Evolutionary conservation across 2,113 vertebrate species (phyloP).

Genomic region (Lampris incognitus): DNA sequence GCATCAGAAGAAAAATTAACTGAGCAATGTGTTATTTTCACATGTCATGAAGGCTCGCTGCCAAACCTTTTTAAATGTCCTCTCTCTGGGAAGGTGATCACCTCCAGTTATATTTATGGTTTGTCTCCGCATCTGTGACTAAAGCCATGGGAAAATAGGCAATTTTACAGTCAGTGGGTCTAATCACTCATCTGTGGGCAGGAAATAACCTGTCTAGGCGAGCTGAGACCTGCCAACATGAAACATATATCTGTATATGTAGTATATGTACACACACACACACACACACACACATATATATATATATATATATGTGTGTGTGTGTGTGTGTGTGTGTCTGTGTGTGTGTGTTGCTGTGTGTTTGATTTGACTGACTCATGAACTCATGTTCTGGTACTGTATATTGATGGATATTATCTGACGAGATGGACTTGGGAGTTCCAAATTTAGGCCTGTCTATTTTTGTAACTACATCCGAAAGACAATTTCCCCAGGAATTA

Average conservation of each 20-base stretch:
- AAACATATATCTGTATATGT: not conserved
- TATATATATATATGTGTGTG: not conserved
- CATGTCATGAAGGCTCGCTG: constrained; percentile 19
- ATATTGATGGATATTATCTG: constrained; percentile 19
- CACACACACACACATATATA: not conserved
- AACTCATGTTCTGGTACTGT: constrained; percentile 8
- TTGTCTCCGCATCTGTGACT: constrained; percentile 68
- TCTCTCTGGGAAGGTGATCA: constrained; percentile 69
- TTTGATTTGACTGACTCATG: not conserved
- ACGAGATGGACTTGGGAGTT: not conserved
- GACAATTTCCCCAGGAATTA: constrained; percentile 11
- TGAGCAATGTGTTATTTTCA: too few species aligned
- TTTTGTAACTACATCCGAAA: constrained; percentile 25
- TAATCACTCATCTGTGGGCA: constrained; percentile 80
- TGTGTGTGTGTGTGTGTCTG: constrained; percentile 10
- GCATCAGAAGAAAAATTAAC: too few species aligned
- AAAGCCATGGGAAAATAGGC: constrained; percentile 80
- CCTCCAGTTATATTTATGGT: constrained; percentile 79
- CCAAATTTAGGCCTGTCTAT: constrained; percentile 1
- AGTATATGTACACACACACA: not conserved
- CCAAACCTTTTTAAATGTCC: constrained; percentile 66
- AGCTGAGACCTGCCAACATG: constrained; percentile 59
- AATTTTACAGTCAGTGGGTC: constrained; percentile 79
- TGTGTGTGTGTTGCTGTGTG: not conserved
- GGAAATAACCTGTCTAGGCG: constrained; percentile 74